Percentiles rank a stretch among this genome's conserved stretches.
Conservation (phyloP, 2,113 vertebrate genomes). For the Glaucomys volans region DNA sequence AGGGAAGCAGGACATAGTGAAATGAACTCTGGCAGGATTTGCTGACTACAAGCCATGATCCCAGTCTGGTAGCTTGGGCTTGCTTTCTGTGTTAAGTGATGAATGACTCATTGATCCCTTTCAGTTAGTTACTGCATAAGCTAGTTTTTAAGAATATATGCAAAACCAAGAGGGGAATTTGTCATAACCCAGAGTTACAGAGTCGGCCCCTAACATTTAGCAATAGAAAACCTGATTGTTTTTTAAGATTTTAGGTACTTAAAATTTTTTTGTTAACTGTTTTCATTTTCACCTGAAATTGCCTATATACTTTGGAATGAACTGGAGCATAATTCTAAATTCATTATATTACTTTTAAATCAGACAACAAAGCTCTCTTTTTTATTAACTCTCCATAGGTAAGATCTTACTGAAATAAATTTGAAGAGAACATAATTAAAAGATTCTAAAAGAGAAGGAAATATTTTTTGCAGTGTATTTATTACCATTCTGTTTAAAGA, state of each 20-base stretch:
- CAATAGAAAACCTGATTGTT: not conserved
- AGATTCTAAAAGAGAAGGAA: not conserved
- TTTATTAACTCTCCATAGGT: not conserved
- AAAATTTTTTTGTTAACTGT: not conserved
- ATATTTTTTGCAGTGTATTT: not conserved
- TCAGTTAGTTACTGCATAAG: not conserved
- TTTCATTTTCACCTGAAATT: not conserved
- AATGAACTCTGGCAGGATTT: not conserved
- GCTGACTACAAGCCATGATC: not conserved
- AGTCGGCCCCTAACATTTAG: not conserved
- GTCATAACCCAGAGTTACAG: not conserved
- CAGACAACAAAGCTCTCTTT: not conserved
- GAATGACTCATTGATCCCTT: not conserved
- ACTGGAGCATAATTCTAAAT: not conserved
- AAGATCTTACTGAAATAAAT: slow-evolving; percentile 11
- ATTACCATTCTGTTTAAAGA: not conserved
- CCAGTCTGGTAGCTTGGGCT: not conserved
- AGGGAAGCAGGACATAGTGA: not conserved
- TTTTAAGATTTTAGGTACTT: not conserved
- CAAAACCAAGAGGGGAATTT: not conserved
- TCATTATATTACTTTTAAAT: not conserved
- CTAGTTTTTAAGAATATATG: not conserved
- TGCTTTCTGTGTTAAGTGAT: not conserved
- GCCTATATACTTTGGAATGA: not conserved
- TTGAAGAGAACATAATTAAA: slow-evolving; percentile 15